Conservation (phyloP, 2,113 vertebrate genomes). For the Aptenodytes forsteri region DNA sequence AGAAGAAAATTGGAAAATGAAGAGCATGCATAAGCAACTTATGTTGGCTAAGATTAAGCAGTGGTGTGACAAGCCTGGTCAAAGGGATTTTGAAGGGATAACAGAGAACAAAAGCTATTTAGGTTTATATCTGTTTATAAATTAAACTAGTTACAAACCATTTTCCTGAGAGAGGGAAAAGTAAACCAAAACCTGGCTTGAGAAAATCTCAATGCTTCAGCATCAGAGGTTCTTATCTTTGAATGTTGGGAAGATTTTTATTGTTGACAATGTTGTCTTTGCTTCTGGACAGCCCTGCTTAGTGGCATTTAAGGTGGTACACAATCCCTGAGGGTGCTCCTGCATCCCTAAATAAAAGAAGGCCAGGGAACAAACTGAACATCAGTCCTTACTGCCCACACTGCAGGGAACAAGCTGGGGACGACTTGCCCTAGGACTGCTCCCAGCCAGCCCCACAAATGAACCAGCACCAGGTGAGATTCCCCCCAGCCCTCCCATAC, state of each 20-base stretch:
- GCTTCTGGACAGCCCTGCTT: not conserved
- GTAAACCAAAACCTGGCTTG: not conserved
- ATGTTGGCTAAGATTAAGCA: not conserved
- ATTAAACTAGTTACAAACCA: not conserved
- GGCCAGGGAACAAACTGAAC: not conserved
- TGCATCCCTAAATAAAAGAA: not conserved
- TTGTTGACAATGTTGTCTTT: not conserved
- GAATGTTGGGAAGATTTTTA: not conserved
- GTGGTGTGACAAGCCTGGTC: not conserved
- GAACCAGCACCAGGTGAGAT: not conserved
- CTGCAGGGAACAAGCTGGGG: not conserved
- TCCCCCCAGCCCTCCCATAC: not conserved
- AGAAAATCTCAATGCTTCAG: not conserved
- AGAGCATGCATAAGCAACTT: not conserved
- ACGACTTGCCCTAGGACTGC: not conserved
- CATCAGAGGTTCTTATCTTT: not conserved
- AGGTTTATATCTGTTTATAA: not conserved
- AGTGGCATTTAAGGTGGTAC: not conserved
- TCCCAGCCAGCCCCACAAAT: not conserved
- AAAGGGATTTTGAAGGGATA: not conserved
- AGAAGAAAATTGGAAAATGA: not conserved
- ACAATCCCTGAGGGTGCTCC: not conserved
- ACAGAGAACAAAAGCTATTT: not conserved
- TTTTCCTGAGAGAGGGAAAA: not conserved
- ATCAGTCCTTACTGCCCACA: rapidly evolving